Base-by-base conservation (phyloP, 2,113 vertebrate species). In the Phasianus colchicus region DNA sequence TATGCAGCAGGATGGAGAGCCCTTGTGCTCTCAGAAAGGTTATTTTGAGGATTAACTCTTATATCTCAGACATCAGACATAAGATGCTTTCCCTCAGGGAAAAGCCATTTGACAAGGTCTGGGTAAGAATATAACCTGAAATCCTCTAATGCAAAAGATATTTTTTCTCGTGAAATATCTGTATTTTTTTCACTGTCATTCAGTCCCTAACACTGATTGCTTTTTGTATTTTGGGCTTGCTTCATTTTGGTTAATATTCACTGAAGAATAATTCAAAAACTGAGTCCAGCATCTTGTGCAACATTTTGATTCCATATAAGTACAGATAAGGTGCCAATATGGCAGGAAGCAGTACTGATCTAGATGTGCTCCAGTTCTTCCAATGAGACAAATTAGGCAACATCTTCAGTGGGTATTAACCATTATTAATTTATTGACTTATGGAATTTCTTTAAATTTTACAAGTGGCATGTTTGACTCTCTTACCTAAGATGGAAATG, bases 321-420 rank as follows among this genome's bases (percentile, higher is more conserved):
- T 75, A 60, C 55, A 61, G 47, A 8, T 27, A 65, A 32, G 13
- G 52, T 6, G 13, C 11, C 6, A 15, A 18, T 14, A 58, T 11
- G 5, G 6, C 10, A 63, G 42, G n/a, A 79, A 82, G 4, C 1
- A 72, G 13, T 17, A 42, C 18, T n/a, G 45, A 45, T 60, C 38
- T 65, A 64, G 11, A 40, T 50, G 6, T 13, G 10, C 4, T 21
- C 6, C 0, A 0, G 6, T 69, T 9, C 11, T 77, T 83, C 45
- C 18, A 88, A 20, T n/a, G 17, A 58, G 38, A 43, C 4, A 77
- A 90, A 63, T 58, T 5, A 47, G 25, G 20, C 17, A 30, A 48
- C 20, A 24, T 42, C 65, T 74, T 78, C 40, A 91, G 27, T 52
- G 3, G 4, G 18, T 58, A 45, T 27, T 69, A 77, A 43, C 7